Base-by-base conservation (phyloP, 2,888 invertebrate species). In the Sarcophaga carnaria region DNA sequence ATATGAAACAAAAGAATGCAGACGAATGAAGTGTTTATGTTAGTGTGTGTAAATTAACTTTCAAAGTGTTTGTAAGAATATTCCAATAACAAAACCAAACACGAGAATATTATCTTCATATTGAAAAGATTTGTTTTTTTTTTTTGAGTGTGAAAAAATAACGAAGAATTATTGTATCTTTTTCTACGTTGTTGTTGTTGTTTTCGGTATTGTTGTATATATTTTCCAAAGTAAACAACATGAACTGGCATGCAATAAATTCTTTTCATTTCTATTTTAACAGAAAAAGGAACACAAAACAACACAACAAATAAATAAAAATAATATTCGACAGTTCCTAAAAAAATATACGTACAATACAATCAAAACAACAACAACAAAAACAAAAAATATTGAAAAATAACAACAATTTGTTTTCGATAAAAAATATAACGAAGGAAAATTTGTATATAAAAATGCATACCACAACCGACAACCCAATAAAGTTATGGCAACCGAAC, bases 181-280 rank as follows among this genome's bases (percentile, higher is more conserved):
- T 37, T 37, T 37, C 37, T 3, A 37, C 37, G 37, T 8, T 37
- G 66, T 47, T 77, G 20, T 78, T 49, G 14, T 54, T 70, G 10
- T 37, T 37, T 0, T n/a, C 62, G 12, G 37, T 17, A 2, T 17
- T 62, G 4, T 62, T 62, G n/a, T 20, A 20, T 62, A 17, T 8
- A 6, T 20, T 62, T 62, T 45, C 17, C 64, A 49, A 75, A 74
- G 70, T 81, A 72, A 87, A 87, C 81, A 84, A 87, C 60, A 75
- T 81, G 81, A 81, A 79, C 78, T 84, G 87, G 79, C 87, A 87
- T 79, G 84, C 81, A 87, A 84, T 87, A 87, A 84, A 87, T 87
- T 82, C 76, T 63, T 72, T 82, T 69, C 79, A 82, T 79, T 81
- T 77, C 69, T 71, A 67, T 63, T 59, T 59, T 25, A 22, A 83